Evolutionary conservation across 2,888 invertebrate species (phyloP).

Genomic region (Drosophila aldrichi): DNA sequence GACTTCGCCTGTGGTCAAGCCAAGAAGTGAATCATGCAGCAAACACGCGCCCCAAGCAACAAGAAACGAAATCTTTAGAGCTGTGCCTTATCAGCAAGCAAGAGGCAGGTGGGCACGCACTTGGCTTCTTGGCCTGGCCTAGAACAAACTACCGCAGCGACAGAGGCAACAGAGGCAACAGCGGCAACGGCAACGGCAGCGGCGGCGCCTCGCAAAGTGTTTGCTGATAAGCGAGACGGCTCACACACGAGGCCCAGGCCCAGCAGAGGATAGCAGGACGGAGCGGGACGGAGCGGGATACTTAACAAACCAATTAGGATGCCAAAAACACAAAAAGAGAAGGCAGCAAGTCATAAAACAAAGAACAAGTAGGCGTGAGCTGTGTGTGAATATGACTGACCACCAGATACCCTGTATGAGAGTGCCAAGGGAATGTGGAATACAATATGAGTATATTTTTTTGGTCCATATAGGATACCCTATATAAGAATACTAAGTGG

Average conservation of each 20-base stretch:
- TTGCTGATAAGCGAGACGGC: constrained; percentile 54
- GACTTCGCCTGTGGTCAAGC: constrained; percentile 53
- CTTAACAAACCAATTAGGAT: constrained; percentile 81
- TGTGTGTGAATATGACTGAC: not conserved
- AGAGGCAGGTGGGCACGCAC: constrained; percentile 41
- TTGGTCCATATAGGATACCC: no score
- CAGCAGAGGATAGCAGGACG: not conserved
- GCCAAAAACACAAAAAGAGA: constrained; percentile 54
- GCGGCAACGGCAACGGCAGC: constrained; percentile 11
- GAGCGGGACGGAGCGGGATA: constrained; percentile 48
- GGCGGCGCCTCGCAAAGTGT: constrained; percentile 69
- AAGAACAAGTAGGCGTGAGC: constrained; percentile 6
- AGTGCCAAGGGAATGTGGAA: no score
- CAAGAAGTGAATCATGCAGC: constrained; percentile 63
- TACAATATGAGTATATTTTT: no score
- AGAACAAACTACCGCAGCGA: constrained; percentile 53
- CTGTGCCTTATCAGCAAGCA: constrained; percentile 55
- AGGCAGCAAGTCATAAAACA: constrained; percentile 72
- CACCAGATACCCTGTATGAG: constrained; percentile 1
- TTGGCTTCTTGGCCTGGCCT: constrained; percentile 49
- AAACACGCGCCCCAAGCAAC: constrained; percentile 54
- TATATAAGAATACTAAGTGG: no score
- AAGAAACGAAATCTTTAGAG: constrained; percentile 32
- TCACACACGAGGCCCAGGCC: constrained; percentile 19
- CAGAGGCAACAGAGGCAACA: constrained; percentile 3